Conservation (phyloP, 2,888 invertebrate species). For the Euplagia quadripunctaria region DNA sequence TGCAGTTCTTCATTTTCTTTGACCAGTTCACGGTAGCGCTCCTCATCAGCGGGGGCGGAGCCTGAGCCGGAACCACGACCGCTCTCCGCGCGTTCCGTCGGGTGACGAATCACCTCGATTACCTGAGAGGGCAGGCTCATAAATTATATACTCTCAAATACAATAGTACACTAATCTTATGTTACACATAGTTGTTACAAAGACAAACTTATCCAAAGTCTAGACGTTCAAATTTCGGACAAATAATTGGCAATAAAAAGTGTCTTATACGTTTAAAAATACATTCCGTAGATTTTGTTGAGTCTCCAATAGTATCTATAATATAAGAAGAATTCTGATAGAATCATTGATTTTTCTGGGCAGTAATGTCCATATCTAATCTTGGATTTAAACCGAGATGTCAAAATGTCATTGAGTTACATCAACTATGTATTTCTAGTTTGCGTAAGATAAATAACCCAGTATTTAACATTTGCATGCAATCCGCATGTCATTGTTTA, state of each 20-base stretch:
- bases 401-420: not conserved
- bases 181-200: not conserved
- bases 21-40: slow-evolving; percentile 96
- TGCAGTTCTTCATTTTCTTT: slow-evolving; percentile 98
- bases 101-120: slow-evolving; percentile 96
- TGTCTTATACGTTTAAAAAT: not conserved
- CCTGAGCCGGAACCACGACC: slow-evolving; percentile 95
- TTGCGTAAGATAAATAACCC: no score
- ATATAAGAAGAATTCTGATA: no score
- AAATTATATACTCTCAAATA: not conserved
- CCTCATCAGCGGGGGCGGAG: slow-evolving; percentile 96
- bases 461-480: no score
- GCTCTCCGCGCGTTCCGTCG: slow-evolving; percentile 95
- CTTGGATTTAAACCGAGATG: not conserved
- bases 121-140: slow-evolving; percentile 82
- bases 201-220: no score
- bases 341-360: not conserved
- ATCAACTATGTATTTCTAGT: not conserved
- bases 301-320: no score
- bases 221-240: no score
- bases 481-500: no score
- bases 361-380: not conserved
- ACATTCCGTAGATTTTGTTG: not conserved
- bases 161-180: not conserved
- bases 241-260: not conserved